Evolutionary conservation across 1,140 invertebrate genomes (phyloP), one percentile per base, ranked within the genome.

Genomic region (Aphidius ervi): DNA sequence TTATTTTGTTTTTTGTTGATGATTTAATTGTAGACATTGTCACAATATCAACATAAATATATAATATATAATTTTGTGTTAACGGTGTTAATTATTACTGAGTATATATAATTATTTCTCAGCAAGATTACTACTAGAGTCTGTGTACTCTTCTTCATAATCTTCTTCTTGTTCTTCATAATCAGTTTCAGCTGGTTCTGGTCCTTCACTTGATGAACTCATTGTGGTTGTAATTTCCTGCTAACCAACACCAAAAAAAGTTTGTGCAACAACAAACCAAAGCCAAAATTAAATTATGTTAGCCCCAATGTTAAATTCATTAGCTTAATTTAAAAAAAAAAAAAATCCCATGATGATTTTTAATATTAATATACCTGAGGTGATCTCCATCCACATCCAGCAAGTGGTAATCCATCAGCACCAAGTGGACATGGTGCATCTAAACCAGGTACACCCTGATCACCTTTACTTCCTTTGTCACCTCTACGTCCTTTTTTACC

Each of bases 401-500:
- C 91, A 67, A 98, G 78, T 60, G 95, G 95, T 68, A 98, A 83
- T 61, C 96, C 96, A 79, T 98, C 95, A 16, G 88, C 84, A 53
- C 95, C 96, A 53, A 97, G 81, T 58, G 96, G 96, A 84, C 96
- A 98, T 3, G 96, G 96, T 45, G 96, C 96, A 80, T 99, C 96
- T 63, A 98, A 79, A 61, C 96, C 96, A 10, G 95, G 95, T 64
- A 97, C 93, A 67, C 94, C 94, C 81, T 95, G 93, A 71, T 97
- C 94, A 58, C 95, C 95, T 81, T 95, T 94, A 69, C 91, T 87
- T 57, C 94, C 94, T 73, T 88, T 88, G 74, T 94, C 91, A 59
- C 95, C 95, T 80, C 91, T 92, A 66, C 90, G 85, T 49, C 95
- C 95, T 71, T 93, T 85, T 81, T 93, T 94, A 50, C 95, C 95